phyloP scores from a whole-genome alignment of 1,140 invertebrate genomes.

The Diploscapter pachys region DNA sequence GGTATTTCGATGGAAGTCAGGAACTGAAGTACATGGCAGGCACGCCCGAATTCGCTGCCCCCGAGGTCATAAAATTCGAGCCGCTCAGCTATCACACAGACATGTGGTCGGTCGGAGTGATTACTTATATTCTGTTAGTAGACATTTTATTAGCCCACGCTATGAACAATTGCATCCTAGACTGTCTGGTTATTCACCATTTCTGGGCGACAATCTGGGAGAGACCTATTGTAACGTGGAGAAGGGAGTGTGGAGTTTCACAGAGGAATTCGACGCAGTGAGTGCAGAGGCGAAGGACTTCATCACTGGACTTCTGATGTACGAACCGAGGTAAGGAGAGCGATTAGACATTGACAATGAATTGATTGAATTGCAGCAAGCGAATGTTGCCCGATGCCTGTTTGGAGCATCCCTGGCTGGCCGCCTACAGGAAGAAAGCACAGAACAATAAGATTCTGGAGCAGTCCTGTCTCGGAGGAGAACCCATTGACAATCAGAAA shows the following conservation, averaged over 20 bases:
- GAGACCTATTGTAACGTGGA: constrained; percentile 67
- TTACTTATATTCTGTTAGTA: constrained; percentile 62
- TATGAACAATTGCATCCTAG: constrained; percentile 1
- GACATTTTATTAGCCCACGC: no score
- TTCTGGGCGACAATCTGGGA: constrained; percentile 66
- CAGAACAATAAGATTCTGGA: constrained; percentile 20
- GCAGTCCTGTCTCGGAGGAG: constrained; percentile 24
- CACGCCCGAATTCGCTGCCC: constrained; percentile 62
- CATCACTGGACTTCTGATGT: constrained; percentile 63
- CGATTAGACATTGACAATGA: constrained; percentile 10
- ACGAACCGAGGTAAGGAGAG: constrained; percentile 62
- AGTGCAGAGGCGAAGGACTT: constrained; percentile 66
- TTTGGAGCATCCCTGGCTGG: constrained; percentile 54
- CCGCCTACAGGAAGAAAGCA: constrained; percentile 42
- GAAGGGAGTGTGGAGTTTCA: constrained; percentile 64
- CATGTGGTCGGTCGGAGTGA: constrained; percentile 63
- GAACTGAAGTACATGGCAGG: constrained; percentile 60
- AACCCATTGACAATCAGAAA: constrained; percentile 46
- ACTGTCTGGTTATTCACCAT: constrained; percentile 58
- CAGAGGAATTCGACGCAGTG: constrained; percentile 62
- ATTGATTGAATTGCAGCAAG: constrained; percentile 43
- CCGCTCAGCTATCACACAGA: constrained; percentile 62
- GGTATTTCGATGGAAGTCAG: constrained; percentile 59
- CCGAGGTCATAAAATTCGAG: constrained; percentile 58
- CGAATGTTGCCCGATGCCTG: constrained; percentile 56